Evolutionary conservation across 2,797 vertebrate species (phyloP).

Genomic region (Crenichthys baileyi): DNA sequence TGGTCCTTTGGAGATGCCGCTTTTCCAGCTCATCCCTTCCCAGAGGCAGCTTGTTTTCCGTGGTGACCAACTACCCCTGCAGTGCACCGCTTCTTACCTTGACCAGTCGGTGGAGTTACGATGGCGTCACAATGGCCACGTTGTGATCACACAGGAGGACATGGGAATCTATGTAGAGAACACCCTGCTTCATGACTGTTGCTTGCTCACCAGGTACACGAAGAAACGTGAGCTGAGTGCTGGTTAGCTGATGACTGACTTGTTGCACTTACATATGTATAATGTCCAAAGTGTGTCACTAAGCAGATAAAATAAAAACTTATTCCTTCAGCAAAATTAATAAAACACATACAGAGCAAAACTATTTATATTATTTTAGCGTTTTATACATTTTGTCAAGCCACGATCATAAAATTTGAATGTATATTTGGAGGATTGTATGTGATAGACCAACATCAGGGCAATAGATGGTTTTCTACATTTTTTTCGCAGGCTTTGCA

Average conservation of each 20-base stretch:
- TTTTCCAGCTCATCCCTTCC: slow-evolving; percentile 93
- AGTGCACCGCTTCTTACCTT: slow-evolving; percentile 88
- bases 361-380: neutral
- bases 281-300: neutral
- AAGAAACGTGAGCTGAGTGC: neutral
- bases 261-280: neutral
- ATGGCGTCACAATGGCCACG: slow-evolving; percentile 84
- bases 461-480: neutral
- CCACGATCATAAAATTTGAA: neutral
- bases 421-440: neutral
- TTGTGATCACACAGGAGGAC: slow-evolving; percentile 82
- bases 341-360: neutral
- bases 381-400: neutral
- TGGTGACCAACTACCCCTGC: slow-evolving; percentile 89
- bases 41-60: slow-evolving; percentile 90
- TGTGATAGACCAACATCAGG: neutral
- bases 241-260: neutral
- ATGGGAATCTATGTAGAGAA: slow-evolving; percentile 87
- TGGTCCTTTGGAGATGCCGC: slow-evolving; percentile 87
- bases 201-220: slow-evolving; percentile 88
- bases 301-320: slow-evolving; percentile 21
- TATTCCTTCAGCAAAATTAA: neutral
- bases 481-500: neutral
- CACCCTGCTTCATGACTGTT: slow-evolving; percentile 91
- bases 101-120: slow-evolving; percentile 81